phyloP scores from a whole-genome alignment of 2,797 vertebrate species.

The Scomberomorus guttatus region DNA sequence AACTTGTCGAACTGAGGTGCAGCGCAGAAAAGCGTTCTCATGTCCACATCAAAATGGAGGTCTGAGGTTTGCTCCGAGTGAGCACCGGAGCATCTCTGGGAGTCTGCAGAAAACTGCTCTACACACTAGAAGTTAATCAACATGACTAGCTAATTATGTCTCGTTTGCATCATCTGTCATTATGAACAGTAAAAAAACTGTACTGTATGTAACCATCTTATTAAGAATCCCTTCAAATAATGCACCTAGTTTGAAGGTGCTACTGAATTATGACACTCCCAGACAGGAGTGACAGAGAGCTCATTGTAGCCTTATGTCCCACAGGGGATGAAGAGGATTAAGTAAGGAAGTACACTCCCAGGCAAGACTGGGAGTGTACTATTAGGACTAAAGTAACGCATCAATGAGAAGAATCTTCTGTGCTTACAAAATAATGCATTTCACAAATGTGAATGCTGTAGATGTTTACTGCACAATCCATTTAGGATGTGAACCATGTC shows the following conservation, averaged over 20 bases:
- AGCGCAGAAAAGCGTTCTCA: not conserved
- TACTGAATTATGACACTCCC: no score
- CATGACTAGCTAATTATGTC: not conserved
- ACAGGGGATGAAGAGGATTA: no score
- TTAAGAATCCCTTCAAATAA: no score
- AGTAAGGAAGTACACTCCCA: no score
- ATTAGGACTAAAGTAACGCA: no score
- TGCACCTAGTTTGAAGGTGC: no score
- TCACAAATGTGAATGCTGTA: not conserved
- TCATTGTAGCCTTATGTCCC: no score
- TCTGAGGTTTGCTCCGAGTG: not conserved
- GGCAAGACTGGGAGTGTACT: no score
- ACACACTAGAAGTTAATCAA: not conserved
- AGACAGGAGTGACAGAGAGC: no score
- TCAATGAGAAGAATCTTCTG: not conserved
- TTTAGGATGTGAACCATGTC: not conserved
- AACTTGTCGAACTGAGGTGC: not conserved
- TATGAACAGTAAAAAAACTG: not conserved
- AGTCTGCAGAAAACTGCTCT: no score
- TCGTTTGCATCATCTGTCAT: not conserved
- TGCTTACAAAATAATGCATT: not conserved
- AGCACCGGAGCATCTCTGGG: no score
- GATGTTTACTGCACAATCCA: not conserved
- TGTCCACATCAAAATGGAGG: conserved; percentile 2
- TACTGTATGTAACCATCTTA: not conserved